Evolutionary conservation across 2,888 invertebrate species (phyloP).

Genomic region (Cerceris ruficornis): DNA sequence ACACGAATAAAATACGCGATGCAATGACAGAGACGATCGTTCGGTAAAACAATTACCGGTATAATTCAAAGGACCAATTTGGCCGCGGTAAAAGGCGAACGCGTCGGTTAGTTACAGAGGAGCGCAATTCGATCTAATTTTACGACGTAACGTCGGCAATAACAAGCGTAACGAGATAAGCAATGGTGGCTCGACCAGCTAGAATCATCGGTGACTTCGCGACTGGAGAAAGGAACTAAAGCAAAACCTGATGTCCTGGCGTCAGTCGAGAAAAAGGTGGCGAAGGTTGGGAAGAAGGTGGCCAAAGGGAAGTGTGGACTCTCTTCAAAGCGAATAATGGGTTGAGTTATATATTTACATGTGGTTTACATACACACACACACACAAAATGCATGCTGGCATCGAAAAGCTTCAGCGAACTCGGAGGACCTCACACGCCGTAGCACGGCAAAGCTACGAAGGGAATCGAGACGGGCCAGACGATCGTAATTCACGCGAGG

Average conservation of each 20-base stretch:
- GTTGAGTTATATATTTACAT: constrained; percentile 43
- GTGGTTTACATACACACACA: background rate
- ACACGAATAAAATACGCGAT: too few relatives aligned
- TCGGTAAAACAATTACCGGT: too few relatives aligned
- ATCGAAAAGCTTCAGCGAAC: constrained; percentile 28
- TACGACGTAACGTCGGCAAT: background rate
- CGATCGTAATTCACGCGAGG: constrained; percentile 72
- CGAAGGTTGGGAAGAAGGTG: constrained; percentile 30
- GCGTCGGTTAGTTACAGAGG: background rate
- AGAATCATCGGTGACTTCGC: background rate
- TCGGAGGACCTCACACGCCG: constrained; percentile 68
- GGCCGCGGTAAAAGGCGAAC: background rate
- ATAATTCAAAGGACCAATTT: too few relatives aligned
- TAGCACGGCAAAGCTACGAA: constrained; percentile 11
- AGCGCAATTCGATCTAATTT: constrained; percentile 1
- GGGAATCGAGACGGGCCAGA: constrained; percentile 53
- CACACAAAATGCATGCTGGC: constrained; percentile 24
- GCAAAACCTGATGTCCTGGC: constrained; percentile 6
- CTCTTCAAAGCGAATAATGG: constrained; percentile 62
- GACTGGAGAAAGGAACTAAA: background rate
- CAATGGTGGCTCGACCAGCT: background rate
- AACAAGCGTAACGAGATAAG: background rate
- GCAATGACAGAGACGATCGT: too few relatives aligned
- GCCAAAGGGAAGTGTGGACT: constrained; percentile 45
- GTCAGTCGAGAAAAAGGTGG: constrained; percentile 9